phyloP scores from a whole-genome alignment of 2,797 vertebrate genomes.

The Botia almorhae region DNA sequence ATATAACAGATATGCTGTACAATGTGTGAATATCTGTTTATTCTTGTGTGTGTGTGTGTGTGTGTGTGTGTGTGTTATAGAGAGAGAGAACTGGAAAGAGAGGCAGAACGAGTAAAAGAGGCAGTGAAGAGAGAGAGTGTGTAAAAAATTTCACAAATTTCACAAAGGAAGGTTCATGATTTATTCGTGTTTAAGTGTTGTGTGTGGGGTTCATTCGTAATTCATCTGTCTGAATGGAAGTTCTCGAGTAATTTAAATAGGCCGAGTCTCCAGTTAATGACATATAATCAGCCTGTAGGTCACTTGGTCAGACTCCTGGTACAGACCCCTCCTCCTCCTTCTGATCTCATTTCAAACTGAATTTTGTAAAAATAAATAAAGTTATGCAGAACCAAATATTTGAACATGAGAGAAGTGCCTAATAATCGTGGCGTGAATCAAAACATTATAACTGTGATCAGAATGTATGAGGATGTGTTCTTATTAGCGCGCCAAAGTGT shows the following conservation, averaged over 20 bases:
- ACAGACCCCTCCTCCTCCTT: constrained; percentile 82
- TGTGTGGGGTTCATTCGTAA: constrained; percentile 72
- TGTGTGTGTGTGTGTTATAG: background rate
- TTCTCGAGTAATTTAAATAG: constrained; percentile 96
- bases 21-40: constrained; percentile 37
- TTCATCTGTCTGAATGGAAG: constrained; percentile 93
- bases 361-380: constrained; percentile 90
- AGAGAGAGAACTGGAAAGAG: constrained; percentile 5
- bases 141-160: constrained; percentile 67
- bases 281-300: constrained; percentile 98
- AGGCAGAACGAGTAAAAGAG: too few relatives aligned
- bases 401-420: constrained; percentile 48
- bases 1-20: constrained; percentile 50
- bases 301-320: constrained; percentile 97
- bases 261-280: constrained; percentile 99
- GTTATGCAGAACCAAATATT: constrained; percentile 81
- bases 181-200: constrained; percentile 82
- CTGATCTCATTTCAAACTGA: constrained; percentile 93
- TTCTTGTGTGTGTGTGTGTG: constrained; percentile 4
- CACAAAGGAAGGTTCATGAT: constrained; percentile 72
- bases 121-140: constrained; percentile 31
- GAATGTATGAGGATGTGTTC: background rate
- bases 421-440: constrained; percentile 46
- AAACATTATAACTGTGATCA: background rate
- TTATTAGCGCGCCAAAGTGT: background rate